phyloP scores from a whole-genome alignment of 2,797 vertebrate genomes.

The Gallinago stenura region DNA sequence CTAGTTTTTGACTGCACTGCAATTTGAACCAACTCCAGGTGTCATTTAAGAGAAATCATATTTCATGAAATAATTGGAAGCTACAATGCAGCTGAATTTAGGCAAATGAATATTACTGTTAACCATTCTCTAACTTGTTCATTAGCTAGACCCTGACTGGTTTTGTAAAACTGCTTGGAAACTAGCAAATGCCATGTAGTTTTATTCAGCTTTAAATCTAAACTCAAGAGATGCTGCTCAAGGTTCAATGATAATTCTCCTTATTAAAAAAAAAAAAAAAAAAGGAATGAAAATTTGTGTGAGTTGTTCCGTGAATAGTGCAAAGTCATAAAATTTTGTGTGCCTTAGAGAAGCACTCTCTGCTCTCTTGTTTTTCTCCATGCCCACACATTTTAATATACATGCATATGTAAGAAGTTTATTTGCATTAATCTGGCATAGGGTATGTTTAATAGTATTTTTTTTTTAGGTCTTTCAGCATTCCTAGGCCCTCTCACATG shows the following conservation, averaged over 20 bases:
- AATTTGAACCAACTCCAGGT: neutral
- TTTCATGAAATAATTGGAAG: neutral
- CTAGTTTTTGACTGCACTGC: neutral
- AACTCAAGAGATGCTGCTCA: neutral
- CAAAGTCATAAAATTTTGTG: neutral
- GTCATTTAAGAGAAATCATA: neutral
- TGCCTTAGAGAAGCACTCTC: neutral
- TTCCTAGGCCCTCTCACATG: neutral
- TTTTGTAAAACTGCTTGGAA: neutral
- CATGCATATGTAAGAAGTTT: neutral
- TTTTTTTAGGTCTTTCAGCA: neutral
- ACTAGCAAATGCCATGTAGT: neutral
- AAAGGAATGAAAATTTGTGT: neutral
- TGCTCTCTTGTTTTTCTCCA: neutral
- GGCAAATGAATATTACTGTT: neutral
- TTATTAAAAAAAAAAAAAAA: neutral
- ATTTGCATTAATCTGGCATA: neutral
- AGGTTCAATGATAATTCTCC: neutral
- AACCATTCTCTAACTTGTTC: neutral
- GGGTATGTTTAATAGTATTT: neutral
- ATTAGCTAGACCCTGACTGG: neutral
- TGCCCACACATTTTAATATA: neutral
- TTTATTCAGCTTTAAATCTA: neutral
- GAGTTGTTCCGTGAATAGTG: neutral
- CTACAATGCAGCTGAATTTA: neutral